Evolutionary conservation across 2,113 vertebrate species (phyloP).

Genomic region (Uropsilus gracilis): DNA sequence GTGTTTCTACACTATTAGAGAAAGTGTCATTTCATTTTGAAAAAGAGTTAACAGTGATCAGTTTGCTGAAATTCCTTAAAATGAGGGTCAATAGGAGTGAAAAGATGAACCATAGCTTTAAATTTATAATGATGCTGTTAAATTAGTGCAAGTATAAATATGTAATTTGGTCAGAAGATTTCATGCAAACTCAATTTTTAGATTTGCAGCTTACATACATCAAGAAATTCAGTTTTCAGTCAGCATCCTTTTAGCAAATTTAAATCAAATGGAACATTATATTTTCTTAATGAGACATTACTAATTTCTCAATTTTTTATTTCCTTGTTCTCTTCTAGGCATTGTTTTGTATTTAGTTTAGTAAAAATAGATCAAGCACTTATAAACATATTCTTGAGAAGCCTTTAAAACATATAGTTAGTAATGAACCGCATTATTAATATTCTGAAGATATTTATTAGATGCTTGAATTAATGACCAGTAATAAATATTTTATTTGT

Average conservation of each 20-base stretch:
- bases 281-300: conserved; percentile 66
- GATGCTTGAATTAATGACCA: not conserved
- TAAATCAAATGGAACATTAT: conserved; percentile 68
- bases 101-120: not conserved
- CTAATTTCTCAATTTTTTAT: conserved; percentile 78
- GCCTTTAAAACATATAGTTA: conserved; percentile 75
- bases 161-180: not conserved
- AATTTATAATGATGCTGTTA: not conserved
- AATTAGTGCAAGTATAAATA: not conserved
- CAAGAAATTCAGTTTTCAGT: not conserved
- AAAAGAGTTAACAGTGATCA: not conserved
- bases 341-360: conserved; percentile 73
- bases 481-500: not conserved
- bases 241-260: conserved; percentile 37
- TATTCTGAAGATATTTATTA: conserved; percentile 43
- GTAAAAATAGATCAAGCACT: conserved; percentile 73
- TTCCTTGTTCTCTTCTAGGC: conserved; percentile 77
- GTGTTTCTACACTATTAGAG: not conserved
- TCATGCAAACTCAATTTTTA: conserved; percentile 8
- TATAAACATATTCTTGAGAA: conserved; percentile 66
- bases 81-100: not conserved
- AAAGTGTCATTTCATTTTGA: not conserved
- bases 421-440: conserved; percentile 35
- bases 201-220: not conserved
- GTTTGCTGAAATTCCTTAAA: not conserved